Evolutionary conservation across 2,888 invertebrate genomes (phyloP).

Genomic region (Diplazon laetatorius): DNA sequence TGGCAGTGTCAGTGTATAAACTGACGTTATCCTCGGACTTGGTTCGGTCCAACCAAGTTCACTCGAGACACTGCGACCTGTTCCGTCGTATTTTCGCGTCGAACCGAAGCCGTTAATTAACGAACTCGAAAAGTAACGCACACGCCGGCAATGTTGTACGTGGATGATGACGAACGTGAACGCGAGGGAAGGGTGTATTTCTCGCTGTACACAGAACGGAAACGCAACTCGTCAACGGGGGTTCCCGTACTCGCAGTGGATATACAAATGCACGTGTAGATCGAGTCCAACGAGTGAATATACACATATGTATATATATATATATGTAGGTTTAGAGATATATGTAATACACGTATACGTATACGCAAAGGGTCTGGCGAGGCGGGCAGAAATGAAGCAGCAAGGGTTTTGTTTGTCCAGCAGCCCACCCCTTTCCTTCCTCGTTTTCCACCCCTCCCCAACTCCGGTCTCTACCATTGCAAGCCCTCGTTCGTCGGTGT

Average conservation of each 20-base stretch:
- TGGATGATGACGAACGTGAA: slow-evolving; percentile 64
- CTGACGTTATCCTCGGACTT: slow-evolving; percentile 54
- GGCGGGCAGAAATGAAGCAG: slow-evolving; percentile 82
- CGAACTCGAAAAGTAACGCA: slow-evolving; percentile 77
- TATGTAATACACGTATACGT: slow-evolving; percentile 27
- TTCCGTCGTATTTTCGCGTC: slow-evolving; percentile 31
- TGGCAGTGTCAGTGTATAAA: slow-evolving; percentile 4
- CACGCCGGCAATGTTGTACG: slow-evolving; percentile 65
- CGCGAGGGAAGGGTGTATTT: slow-evolving; percentile 56
- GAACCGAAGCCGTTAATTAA: slow-evolving; percentile 78
- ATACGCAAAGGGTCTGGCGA: slow-evolving; percentile 78
- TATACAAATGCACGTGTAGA: slow-evolving; percentile 6
- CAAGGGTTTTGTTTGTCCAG: slow-evolving; percentile 83
- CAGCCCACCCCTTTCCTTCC: slow-evolving; percentile 80
- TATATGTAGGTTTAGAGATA: slow-evolving; percentile 38
- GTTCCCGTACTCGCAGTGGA: slow-evolving; percentile 16
- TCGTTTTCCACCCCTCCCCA: slow-evolving; percentile 68
- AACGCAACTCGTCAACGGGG: slow-evolving; percentile 64
- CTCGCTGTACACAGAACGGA: slow-evolving; percentile 68
- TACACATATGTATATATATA: background rate
- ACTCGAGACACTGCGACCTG: slow-evolving; percentile 38
- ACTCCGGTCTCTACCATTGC: slow-evolving; percentile 60
- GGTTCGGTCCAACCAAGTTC: slow-evolving; percentile 36
- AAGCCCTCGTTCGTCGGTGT: slow-evolving; percentile 56
- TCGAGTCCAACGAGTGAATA: background rate